Evolutionary conservation across 2,797 vertebrate genomes (phyloP), one percentile per base, ranked within the genome.

Genomic region (Sebastes aleutianus): DNA sequence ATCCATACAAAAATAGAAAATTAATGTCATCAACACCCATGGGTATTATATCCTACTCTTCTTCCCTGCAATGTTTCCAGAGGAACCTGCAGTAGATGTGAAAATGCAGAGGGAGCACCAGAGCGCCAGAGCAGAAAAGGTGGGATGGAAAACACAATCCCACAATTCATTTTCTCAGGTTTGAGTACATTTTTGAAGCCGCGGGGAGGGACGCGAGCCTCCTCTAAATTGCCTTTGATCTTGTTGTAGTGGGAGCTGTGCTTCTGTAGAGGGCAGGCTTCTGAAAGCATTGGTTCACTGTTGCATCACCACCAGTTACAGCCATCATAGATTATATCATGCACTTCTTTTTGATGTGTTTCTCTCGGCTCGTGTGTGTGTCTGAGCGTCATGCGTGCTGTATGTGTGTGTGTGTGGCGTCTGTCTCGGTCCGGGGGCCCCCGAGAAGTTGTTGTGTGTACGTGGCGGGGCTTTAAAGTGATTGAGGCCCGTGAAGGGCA

Each of bases 301-400:
- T 96, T 96, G 95, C 95, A 96, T 96, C 95, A 95, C 93, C 90
- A 85, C 83, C 89, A 94, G 93, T 94, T 94, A 92, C 91, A 94
- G 93, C 92, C 93, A 92, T 91, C 92, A 89, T 84, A 94, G 92
- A 95, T 95, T 95, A 94, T 94, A 95, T 95, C 94, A 94, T 94
- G 87, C 82, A 89, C 85, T 92, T 92, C 85, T 91, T 94, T 92
- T 94, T 92, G 85, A 92, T 92, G 89, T 88, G 80, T 91, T 92
- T 90, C 77, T 84, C 69, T 84, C 69, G 76, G 80, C 79, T 64
- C 86, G 77, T 74, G 76, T 69, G 73, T 53, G 73, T 53, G 67
- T 81, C 56, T 69, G 54, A 77, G 69, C 10, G 18, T 82, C 67
- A 78, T 67, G 75, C 65, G 32, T 68, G 57, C 72, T 32, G 62